Conservation (phyloP, 64 coral and sea anemone species). For the Stylophora pistillata region DNA sequence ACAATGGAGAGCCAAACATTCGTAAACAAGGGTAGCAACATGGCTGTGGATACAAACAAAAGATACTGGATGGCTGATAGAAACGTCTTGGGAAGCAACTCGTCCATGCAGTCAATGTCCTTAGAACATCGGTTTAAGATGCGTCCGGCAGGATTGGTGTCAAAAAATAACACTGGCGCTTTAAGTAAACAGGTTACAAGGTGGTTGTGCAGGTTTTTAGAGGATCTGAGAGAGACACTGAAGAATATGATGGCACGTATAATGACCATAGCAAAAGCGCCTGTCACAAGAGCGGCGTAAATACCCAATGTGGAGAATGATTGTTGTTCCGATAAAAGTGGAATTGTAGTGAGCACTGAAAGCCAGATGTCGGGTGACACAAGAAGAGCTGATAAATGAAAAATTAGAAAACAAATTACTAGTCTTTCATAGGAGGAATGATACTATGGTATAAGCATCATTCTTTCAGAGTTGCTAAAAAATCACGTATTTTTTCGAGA, state of each 20-base stretch:
- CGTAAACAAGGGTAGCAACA: constrained; percentile 15
- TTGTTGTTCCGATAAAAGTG: too few relatives aligned
- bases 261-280: not conserved
- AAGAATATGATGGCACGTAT: not conserved
- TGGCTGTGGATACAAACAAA: constrained; percentile 18
- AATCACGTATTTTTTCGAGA: too few relatives aligned
- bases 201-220: not conserved
- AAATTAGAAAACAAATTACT: not conserved
- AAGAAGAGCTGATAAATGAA: not conserved
- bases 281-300: not conserved
- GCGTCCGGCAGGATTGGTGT: constrained; percentile 25
- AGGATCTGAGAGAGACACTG: not conserved
- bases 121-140: constrained; percentile 45
- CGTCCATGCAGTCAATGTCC: constrained; percentile 39
- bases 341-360: not conserved
- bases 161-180: constrained; percentile 26
- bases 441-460: too few relatives aligned
- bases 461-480: too few relatives aligned
- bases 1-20: constrained; percentile 19
- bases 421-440: not conserved
- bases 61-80: constrained; percentile 27
- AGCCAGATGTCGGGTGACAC: constrained; percentile 6
- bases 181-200: not conserved
- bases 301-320: not conserved
- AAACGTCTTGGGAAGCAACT: constrained; percentile 35